A percentile compares a stretch with the other conserved stretches of the same genome.
Conservation (phyloP, 2,113 vertebrate genomes). For the Xyrauchen texanus region DNA sequence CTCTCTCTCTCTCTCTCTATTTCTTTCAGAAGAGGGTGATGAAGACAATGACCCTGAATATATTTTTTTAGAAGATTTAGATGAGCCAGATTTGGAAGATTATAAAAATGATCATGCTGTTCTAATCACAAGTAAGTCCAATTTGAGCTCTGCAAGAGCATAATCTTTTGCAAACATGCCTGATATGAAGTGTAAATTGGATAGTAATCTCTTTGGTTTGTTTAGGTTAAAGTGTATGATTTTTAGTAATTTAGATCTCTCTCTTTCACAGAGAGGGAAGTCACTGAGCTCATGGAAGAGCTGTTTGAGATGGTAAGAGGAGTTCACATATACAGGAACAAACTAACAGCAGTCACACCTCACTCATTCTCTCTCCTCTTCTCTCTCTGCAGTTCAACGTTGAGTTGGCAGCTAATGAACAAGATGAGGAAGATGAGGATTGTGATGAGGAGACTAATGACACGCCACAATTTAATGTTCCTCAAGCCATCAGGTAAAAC, state of each 20-base stretch:
- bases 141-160: background rate
- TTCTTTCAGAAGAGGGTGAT: slow-evolving; percentile 84
- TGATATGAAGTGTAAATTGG: background rate
- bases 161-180: too few relatives aligned
- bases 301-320: slow-evolving; percentile 86
- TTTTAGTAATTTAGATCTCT: background rate
- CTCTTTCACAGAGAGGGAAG: slow-evolving; percentile 86
- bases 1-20: background rate
- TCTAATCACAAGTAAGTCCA: slow-evolving; percentile 88
- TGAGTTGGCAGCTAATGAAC: slow-evolving; percentile 77
- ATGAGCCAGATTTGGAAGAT: slow-evolving; percentile 92
- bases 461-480: slow-evolving; percentile 82
- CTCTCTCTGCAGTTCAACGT: slow-evolving; percentile 83
- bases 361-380: background rate
- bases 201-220: background rate
- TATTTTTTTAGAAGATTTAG: slow-evolving; percentile 89
- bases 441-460: slow-evolving; percentile 64
- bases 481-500: slow-evolving; percentile 83
- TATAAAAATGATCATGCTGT: slow-evolving; percentile 93
- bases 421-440: slow-evolving; percentile 84
- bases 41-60: slow-evolving; percentile 96
- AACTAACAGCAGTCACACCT: background rate
- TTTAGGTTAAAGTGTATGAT: background rate
- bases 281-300: slow-evolving; percentile 94
- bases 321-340: slow-evolving; percentile 6